Evolutionary conservation across 2,113 vertebrate species (phyloP).

Genomic region (Leptobrachium leishanense): DNA sequence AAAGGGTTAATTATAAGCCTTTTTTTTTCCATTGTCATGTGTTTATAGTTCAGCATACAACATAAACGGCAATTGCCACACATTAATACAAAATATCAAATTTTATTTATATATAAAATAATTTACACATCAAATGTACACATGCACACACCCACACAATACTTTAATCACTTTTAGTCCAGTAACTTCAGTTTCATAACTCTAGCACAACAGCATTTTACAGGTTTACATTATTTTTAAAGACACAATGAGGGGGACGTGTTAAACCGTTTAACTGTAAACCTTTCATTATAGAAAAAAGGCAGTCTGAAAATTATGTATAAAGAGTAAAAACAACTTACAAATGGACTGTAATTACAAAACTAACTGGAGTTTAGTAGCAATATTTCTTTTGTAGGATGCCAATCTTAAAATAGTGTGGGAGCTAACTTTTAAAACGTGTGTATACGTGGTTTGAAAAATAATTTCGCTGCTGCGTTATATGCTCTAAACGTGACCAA

Average conservation of each 20-base stretch:
- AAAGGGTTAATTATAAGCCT: too few species aligned
- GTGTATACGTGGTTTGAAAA: not conserved
- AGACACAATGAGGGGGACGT: conserved; percentile 90
- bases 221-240: conserved; percentile 70
- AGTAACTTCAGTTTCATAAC: conserved; percentile 74
- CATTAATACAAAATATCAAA: conserved; percentile 90
- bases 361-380: conserved; percentile 74
- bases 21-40: too few species aligned
- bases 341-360: conserved; percentile 97
- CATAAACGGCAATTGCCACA: too few species aligned
- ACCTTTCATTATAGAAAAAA: conserved; percentile 93
- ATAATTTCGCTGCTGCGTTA: too few species aligned
- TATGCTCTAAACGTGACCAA: too few species aligned
- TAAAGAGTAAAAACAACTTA: conserved; percentile 99
- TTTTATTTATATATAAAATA: conserved; percentile 89
- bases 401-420: conserved; percentile 11
- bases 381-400: conserved; percentile 24
- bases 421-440: not conserved
- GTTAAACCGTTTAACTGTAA: conserved; percentile 79
- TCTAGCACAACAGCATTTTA: conserved; percentile 83
- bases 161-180: conserved; percentile 83
- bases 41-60: too few species aligned
- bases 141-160: conserved; percentile 93
- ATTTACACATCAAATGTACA: conserved; percentile 76
- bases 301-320: conserved; percentile 99